phyloP scores from a whole-genome alignment of 2,888 invertebrate genomes.

The Zelleria hepariella region DNA sequence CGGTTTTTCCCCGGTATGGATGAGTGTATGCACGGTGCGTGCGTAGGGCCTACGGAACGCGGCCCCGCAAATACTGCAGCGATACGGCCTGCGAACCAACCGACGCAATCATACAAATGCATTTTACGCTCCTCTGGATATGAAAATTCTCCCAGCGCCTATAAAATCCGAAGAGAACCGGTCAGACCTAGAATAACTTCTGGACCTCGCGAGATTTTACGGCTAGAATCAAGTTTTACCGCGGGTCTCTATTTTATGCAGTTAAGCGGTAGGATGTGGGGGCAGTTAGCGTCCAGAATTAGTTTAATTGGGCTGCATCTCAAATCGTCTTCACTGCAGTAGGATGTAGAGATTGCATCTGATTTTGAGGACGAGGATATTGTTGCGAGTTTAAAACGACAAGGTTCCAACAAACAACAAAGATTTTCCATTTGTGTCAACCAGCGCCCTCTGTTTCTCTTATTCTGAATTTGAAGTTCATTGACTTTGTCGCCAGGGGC shows the following conservation, averaged over 20 bases:
- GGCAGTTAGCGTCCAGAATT: not conserved
- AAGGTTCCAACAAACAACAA: not conserved
- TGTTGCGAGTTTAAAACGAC: not conserved
- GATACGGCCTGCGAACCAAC: slow-evolving; percentile 42
- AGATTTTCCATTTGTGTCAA: not conserved
- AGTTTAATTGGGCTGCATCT: not conserved
- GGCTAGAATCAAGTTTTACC: slow-evolving; percentile 12
- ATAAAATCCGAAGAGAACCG: slow-evolving; percentile 26
- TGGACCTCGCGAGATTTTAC: slow-evolving; percentile 12
- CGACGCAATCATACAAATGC: slow-evolving; percentile 4
- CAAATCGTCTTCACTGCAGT: not conserved
- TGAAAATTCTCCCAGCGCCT: slow-evolving; percentile 15
- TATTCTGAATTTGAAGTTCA: not conserved
- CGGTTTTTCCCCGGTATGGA: slow-evolving; percentile 62
- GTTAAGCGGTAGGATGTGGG: not conserved
- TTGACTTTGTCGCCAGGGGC: not conserved
- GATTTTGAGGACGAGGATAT: not conserved
- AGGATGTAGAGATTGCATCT: not conserved
- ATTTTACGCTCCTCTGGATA: slow-evolving; percentile 7
- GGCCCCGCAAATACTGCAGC: slow-evolving; percentile 61
- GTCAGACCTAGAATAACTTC: slow-evolving; percentile 21
- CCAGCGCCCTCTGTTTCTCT: slow-evolving; percentile 14
- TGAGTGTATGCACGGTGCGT: slow-evolving; percentile 59
- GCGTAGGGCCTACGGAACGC: slow-evolving; percentile 62
- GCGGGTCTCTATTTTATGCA: not conserved